Conservation (phyloP, 2,888 invertebrate genomes). For the Capitulum mitella region DNA sequence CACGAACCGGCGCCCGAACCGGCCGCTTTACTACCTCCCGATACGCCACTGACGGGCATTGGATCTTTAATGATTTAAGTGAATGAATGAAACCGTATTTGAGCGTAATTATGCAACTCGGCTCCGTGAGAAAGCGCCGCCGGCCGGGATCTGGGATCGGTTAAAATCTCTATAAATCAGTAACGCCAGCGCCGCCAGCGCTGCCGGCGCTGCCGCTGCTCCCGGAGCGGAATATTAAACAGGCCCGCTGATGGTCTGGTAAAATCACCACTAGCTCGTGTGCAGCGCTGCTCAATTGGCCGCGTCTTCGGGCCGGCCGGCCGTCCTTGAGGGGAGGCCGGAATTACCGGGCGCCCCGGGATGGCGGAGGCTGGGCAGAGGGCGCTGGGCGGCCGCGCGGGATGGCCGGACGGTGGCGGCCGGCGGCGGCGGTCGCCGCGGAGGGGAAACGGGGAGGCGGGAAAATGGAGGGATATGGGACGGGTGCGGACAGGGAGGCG, state of each 20-base stretch:
- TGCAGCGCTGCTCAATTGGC: background rate
- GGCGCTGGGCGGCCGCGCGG: background rate
- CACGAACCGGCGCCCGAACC: background rate
- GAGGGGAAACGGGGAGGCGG: background rate
- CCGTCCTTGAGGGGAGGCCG: slow-evolving; percentile 5
- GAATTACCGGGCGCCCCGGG: background rate
- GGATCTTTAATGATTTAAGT: slow-evolving; percentile 20
- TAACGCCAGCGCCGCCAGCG: background rate
- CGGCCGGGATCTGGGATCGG: slow-evolving; percentile 8
- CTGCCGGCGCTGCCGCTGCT: background rate
- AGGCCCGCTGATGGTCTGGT: background rate
- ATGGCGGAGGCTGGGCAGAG: background rate
- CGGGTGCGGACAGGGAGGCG: background rate
- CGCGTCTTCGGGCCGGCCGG: background rate
- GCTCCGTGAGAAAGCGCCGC: slow-evolving; percentile 18
- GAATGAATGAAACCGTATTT: slow-evolving; percentile 24
- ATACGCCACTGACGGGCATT: slow-evolving; percentile 12
- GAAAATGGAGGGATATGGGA: background rate
- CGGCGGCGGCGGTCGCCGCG: background rate
- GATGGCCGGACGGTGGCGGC: background rate
- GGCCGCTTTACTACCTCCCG: background rate
- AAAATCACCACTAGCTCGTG: background rate
- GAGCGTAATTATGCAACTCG: slow-evolving; percentile 15
- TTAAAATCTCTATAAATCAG: background rate
- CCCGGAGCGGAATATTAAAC: slow-evolving; percentile 11